Evolutionary conservation across 2,888 invertebrate genomes (phyloP).

Genomic region (Polymixis lichenea): DNA sequence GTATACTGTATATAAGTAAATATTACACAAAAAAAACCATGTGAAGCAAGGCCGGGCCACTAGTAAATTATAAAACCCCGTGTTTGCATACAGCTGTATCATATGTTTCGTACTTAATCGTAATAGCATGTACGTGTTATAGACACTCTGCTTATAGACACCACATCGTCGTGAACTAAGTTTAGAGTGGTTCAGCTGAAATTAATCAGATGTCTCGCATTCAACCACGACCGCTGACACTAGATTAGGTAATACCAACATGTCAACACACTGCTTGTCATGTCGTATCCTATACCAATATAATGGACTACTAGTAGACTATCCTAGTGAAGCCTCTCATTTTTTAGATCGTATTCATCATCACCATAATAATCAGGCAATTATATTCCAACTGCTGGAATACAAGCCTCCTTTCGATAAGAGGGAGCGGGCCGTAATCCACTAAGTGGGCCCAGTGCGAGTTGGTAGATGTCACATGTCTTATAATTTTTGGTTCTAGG

Average conservation of each 20-base stretch:
- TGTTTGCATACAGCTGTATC: neutral
- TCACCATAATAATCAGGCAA: too few species aligned
- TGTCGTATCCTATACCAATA: neutral
- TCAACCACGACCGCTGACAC: constrained; percentile 36
- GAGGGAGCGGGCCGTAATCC: too few species aligned
- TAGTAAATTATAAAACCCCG: neutral
- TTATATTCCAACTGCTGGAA: too few species aligned
- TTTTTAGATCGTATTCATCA: too few species aligned
- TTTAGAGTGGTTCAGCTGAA: constrained; percentile 7
- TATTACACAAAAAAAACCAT: neutral
- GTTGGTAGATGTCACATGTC: too few species aligned
- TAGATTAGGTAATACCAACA: constrained; percentile 53
- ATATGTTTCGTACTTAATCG: neutral
- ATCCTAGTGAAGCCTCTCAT: neutral
- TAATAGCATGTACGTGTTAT: neutral
- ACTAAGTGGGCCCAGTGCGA: too few species aligned
- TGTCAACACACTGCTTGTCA: constrained; percentile 39
- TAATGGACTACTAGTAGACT: constrained; percentile 3
- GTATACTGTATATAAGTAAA: too few species aligned
- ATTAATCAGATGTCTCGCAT: constrained; percentile 53
- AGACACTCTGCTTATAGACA: neutral
- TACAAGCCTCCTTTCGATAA: too few species aligned
- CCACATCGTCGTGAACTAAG: neutral
- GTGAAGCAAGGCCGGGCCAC: neutral
- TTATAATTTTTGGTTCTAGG: too few species aligned